These are phyloP conservation scores for Sparidentex hasta DNA, from an alignment of 2,797 vertebrate genomes.

Conservation along the genomic window DNA sequence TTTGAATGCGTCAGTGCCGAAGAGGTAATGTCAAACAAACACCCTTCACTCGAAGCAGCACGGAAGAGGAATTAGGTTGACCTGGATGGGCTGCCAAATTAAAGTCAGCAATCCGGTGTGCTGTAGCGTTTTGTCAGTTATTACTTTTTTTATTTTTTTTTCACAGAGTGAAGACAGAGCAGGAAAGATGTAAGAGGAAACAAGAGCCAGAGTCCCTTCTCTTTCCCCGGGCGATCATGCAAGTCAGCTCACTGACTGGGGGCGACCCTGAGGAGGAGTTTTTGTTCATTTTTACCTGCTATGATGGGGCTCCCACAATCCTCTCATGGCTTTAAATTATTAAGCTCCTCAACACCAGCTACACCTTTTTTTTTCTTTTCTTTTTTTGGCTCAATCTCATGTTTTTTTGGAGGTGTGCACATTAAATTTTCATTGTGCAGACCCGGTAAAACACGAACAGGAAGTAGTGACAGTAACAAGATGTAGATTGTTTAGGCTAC, in stretches of 20 bases:
- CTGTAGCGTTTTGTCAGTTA: constrained; percentile 36
- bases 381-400: neutral
- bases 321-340: constrained; percentile 61
- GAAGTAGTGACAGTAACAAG: constrained; percentile 18
- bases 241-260: constrained; percentile 41
- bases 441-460: constrained; percentile 24
- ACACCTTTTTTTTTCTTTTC: neutral
- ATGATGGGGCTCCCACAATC: constrained; percentile 39
- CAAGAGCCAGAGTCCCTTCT: constrained; percentile 13
- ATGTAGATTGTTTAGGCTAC: constrained; percentile 10
- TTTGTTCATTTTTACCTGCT: constrained; percentile 60
- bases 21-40: constrained; percentile 29
- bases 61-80: constrained; percentile 25
- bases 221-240: constrained; percentile 39
- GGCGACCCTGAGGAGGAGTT: constrained; percentile 42
- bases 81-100: neutral
- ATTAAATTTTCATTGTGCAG: constrained; percentile 17
- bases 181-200: constrained; percentile 23
- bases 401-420: neutral
- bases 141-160: neutral
- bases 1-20: constrained; percentile 56
- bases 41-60: constrained; percentile 36
- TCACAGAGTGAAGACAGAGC: constrained; percentile 22
- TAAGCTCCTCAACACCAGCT: constrained; percentile 46
- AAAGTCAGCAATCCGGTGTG: constrained; percentile 19